phyloP scores from a whole-genome alignment of 2,113 vertebrate species.

The Mellivora capensis region DNA sequence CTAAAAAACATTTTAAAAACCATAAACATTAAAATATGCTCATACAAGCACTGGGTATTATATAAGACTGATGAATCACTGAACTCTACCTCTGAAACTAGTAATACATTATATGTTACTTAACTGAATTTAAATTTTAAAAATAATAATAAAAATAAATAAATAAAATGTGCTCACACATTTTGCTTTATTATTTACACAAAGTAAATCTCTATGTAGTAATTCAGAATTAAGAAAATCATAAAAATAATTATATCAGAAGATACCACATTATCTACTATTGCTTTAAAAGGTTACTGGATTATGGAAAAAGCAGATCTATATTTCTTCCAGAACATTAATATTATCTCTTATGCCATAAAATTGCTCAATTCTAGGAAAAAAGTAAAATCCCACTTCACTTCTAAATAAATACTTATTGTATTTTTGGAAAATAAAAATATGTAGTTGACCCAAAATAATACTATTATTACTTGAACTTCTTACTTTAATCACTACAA shows the following conservation, averaged over 20 bases:
- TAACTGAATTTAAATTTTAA: not conserved
- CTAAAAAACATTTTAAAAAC: not conserved
- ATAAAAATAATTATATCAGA: not conserved
- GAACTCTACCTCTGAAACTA: not conserved
- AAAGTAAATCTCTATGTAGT: constrained; percentile 31
- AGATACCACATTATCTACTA: not conserved
- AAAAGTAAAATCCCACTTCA: not conserved
- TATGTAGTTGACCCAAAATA: not conserved
- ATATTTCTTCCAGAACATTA: not conserved
- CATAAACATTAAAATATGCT: constrained; percentile 40
- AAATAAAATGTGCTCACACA: constrained; percentile 32
- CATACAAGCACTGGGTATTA: not conserved
- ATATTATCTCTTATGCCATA: not conserved
- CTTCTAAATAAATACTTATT: not conserved
- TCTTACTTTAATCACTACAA: not conserved
- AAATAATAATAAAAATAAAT: not conserved
- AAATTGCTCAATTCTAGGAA: not conserved
- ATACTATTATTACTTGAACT: not conserved
- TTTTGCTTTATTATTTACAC: constrained; percentile 43
- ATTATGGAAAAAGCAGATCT: not conserved
- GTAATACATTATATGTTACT: not conserved
- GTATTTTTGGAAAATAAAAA: not conserved
- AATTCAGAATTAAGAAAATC: not conserved
- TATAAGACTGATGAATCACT: not conserved
- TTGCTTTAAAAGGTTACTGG: not conserved